Evolutionary conservation across 2,113 vertebrate species (phyloP), one percentile per base, ranked within the genome.

Genomic region (Galbula dea): DNA sequence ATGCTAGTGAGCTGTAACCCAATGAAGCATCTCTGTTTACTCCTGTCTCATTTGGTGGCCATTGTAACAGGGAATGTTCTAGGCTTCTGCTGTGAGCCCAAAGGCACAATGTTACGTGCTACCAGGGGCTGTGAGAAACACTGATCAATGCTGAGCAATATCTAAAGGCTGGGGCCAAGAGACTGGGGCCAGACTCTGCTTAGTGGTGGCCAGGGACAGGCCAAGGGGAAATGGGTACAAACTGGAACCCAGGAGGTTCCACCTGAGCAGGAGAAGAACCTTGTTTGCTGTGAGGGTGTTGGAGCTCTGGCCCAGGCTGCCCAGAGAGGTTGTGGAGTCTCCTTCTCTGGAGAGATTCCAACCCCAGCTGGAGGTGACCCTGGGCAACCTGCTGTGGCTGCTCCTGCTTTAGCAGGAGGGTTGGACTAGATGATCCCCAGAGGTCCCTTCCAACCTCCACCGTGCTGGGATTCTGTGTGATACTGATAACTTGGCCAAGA

Each of bases 61-160:
- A 0, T 45, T 3, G 6, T 37, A 68, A 57, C 45, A 61, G 21
- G 0, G 0, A 54, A 45, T 12, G 43, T 81, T 75, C 57, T 71
- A 49, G 46, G 46, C 37, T 77, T 81, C 77, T 91, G 66, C 71
- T 79, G 43, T 43, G 58, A 83, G 34, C 29, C 34, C 52, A 63
- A 71, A 67, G 49, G n/a, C 8, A 29, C 30, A 34, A 24, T 2
- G 4, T 43, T 36, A 19, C 1, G 4, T 51, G 39, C n/a, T 68
- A 27, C 21, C 10, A 55, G n/a, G 18, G 27, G 26, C 39, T 43
- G 39, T n/a, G n/a, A 66, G n/a, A 43, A 72, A 30, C 11, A 4
- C 19, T 8, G 32, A 63, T 30, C 26, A 27, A 7, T 41, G 27
- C 11, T 27, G 17, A 24, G 11, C 11, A 24, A 26, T 61, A 37